Base-by-base conservation (phyloP, 2,797 vertebrate genomes). In the Lophura swinhoii region DNA sequence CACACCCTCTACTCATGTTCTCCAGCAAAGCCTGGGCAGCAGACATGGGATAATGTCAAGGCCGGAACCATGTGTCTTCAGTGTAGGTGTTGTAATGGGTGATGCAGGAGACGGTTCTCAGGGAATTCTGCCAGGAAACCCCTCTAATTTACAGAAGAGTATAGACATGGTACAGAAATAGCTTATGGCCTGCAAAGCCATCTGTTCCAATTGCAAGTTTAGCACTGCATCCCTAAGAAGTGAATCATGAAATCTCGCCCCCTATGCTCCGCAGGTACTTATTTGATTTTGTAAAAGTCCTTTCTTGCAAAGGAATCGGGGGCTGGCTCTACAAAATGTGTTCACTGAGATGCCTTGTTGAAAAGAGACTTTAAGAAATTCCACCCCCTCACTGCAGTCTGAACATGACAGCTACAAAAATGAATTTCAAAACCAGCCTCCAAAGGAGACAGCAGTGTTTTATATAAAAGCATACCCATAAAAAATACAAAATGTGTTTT, bases 291-390 rank as follows among this genome's bases (percentile, higher is more conserved):
- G 23, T 43, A 3, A 4, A 80, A 85, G 43, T 35, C 29, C 44
- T 71, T 93, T 85, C 62, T 60, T 22, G 33, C 10, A 35, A 64
- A 53, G 53, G 49, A 68, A 49, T 71, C 55, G 69, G 94, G 37
- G 48, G 70, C n/a, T 58, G 15, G 9, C 39, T 78, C 31, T 86
- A 63, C 55, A 51, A 90, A 90, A 43, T 28, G 43, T 1, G 8
- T 87, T 82, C 87, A 49, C 64, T 73, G 56, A 58, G 39, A 1
- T 53, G 93, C 33, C 14, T 85, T 12, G 22, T 37, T 91, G 70
- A 83, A 92, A 73, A 84, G 64, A 83, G 26, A 24, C 83, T 62
- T 75, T 68, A 77, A 87, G 75, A 79, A 79, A 88, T 93, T 87
- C 78, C 43, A 37, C 74, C 80, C 37, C 62, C 26, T 64, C 12